Evolutionary conservation across 2,888 invertebrate species (phyloP).

Genomic region (Epistrophella euchroma): DNA sequence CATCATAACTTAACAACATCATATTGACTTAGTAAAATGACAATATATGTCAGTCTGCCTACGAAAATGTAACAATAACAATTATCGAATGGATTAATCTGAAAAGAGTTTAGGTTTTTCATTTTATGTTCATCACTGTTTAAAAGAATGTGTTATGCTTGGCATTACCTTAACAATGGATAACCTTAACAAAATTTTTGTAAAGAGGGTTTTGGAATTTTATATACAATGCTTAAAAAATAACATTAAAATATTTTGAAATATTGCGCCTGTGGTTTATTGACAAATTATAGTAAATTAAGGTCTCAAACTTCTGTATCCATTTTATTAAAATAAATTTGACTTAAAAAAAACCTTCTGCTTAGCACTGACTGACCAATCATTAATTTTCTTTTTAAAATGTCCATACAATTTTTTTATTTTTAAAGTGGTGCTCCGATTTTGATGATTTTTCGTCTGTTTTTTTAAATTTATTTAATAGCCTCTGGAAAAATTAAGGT

Average conservation of each 20-base stretch:
- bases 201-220: not conserved
- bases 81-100: not conserved
- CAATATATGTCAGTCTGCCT: not conserved
- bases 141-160: not conserved
- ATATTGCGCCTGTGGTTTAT: not conserved
- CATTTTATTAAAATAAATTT: no score
- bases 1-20: slow-evolving; percentile 9
- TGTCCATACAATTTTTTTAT: no score
- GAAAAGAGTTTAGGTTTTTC: not conserved
- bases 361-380: no score
- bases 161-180: not conserved
- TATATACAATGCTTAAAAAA: not conserved
- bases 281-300: no score
- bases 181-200: not conserved
- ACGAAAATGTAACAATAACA: not conserved
- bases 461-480: no score
- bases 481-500: no score
- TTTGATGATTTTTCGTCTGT: no score
- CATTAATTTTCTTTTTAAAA: no score
- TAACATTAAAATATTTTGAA: no score
- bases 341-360: no score
- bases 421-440: no score
- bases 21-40: not conserved
- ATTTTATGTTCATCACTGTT: slow-evolving; percentile 18
- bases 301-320: no score